A percentile compares a stretch with the other conserved stretches of the same genome.
These are phyloP conservation scores for Buceros bicornis DNA, from an alignment of 2,797 vertebrate genomes.

Conservation along the genomic window DNA sequence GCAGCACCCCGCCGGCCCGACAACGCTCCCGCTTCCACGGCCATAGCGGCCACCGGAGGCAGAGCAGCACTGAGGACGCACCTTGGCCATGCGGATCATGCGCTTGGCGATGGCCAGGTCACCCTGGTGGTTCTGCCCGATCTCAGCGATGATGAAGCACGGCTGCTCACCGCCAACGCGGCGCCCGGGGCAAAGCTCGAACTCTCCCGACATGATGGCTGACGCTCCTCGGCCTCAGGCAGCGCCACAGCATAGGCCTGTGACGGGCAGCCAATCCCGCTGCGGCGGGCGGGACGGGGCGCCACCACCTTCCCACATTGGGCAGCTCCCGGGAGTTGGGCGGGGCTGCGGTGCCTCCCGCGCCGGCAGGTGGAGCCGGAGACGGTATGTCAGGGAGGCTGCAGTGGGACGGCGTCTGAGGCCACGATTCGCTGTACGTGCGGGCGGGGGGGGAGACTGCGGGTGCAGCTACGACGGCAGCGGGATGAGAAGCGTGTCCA, in stretches of 20 bases:
- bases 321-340: accelerated
- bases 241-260: accelerated
- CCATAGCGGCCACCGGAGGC: neutral
- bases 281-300: accelerated
- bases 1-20: neutral
- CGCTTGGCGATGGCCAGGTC: constrained; percentile 14
- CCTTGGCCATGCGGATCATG: constrained; percentile 55
- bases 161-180: constrained; percentile 20
- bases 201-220: constrained; percentile 1
- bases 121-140: constrained; percentile 22
- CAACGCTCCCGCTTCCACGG: neutral
- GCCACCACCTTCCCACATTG: neutral
- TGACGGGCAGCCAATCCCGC: neutral
- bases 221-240: accelerated
- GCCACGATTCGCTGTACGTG: accelerated
- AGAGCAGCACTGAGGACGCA: neutral
- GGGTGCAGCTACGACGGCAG: no score
- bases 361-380: neutral
- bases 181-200: constrained; percentile 33
- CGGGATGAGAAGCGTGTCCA: accelerated
- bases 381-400: no score
- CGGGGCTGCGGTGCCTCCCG: neutral
- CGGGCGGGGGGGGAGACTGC: no score
- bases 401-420: accelerated
- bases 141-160: constrained; percentile 55